Evolutionary conservation across 2,113 vertebrate genomes (phyloP), one percentile per base, ranked within the genome.

Genomic region (Mesembrinibis cayennensis): DNA sequence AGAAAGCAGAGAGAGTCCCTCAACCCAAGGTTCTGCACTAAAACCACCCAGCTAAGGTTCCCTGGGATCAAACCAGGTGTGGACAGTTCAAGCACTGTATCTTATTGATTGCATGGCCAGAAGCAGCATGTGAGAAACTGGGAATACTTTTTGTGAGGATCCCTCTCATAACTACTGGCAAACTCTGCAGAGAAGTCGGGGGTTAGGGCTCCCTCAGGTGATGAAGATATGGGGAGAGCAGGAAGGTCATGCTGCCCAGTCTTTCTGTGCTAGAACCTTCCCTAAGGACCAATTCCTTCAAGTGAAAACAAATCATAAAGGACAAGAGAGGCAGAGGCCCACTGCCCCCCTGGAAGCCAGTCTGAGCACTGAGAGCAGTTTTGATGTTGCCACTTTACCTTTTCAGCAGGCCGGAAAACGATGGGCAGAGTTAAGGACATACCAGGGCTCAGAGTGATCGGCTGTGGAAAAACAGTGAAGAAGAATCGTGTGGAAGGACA

Each of bases 401-500:
- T 98, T 72, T 99, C 98, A 40, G 97, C 90, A n/a, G 99, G 99
- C 69, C 94, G 98, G 97, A 99, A 99, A 89, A 98, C 77, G 50
- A 99, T 44, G 25, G 98, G 99, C 47, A 99, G 95, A 4, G 97
- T 97, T 93, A 99, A 95, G 56, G 98, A 98, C 55, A 98, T 99
- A 32, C 99, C 99, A 8, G 99, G 99, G 79, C 98, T 99, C 91
- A 99, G 89, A 77, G 98, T 85, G 82, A 99, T 98, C 4, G 96
- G 97, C 91, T 99, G 98, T 1, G 98, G 98, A 89, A 98, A 97
- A 81, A 97, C 89, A 1, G 98, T 98, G 94, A 96, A 98, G 98
- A 99, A 99, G 97, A 98, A 98, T 45, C 96, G 96, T 38, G 99
- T 99, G 59, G 95, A 92, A 63, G 99, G 99, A 96, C 98, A 97